Evolutionary conservation across 1,140 invertebrate species (phyloP).

Genomic region (Lerema accius): DNA sequence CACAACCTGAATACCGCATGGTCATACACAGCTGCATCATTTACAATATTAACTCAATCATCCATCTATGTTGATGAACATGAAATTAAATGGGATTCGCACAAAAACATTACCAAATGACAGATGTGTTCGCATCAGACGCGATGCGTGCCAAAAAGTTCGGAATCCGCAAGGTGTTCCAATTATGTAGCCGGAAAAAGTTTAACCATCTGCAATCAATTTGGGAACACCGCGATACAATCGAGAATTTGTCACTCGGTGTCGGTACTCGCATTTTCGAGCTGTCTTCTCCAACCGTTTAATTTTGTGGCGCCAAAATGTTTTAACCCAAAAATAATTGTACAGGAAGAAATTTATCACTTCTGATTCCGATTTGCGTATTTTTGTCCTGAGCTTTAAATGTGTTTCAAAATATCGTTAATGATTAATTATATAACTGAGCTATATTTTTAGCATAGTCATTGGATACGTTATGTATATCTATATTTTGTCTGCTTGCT

Average conservation of each 20-base stretch:
- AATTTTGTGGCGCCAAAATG: slow-evolving; percentile 20
- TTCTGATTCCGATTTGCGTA: not conserved
- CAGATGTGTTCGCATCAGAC: slow-evolving; percentile 23
- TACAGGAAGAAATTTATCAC: too few species aligned
- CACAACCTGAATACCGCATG: slow-evolving; percentile 7
- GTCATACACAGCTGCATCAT: slow-evolving; percentile 16
- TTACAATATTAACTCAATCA: not conserved
- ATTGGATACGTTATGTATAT: too few species aligned
- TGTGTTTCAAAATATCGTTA: too few species aligned
- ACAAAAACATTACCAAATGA: slow-evolving; percentile 23
- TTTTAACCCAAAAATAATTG: too few species aligned
- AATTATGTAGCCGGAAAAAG: slow-evolving; percentile 30
- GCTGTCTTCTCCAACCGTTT: slow-evolving; percentile 2
- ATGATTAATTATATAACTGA: too few species aligned
- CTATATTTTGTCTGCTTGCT: too few species aligned
- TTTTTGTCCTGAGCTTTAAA: too few species aligned
- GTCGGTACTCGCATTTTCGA: slow-evolving; percentile 16
- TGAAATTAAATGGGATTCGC: slow-evolving; percentile 12
- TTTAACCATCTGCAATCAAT: slow-evolving; percentile 31
- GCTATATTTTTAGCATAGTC: too few species aligned
- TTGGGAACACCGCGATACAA: slow-evolving; percentile 26
- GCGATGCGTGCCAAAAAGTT: slow-evolving; percentile 20
- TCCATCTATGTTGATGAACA: slow-evolving; percentile 8
- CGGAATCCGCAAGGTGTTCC: slow-evolving; percentile 32
- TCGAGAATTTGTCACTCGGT: slow-evolving; percentile 22